Conservation (phyloP, 35 echinoderm and acorn worm genomes). For the Heliocidaris tuberculata region DNA sequence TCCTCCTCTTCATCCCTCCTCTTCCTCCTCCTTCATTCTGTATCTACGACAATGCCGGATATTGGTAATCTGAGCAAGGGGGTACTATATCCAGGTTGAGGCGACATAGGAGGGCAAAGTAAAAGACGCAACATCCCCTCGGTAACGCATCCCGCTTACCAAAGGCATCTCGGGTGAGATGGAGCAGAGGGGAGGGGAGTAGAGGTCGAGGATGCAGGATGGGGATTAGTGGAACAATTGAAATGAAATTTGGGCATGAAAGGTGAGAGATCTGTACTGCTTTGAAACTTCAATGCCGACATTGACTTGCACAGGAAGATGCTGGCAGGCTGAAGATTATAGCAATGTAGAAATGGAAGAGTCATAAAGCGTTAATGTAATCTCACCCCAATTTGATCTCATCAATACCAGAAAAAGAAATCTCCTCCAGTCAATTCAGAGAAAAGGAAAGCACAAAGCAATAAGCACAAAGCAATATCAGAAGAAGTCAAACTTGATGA, state of each 20-base stretch:
- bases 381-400: not conserved
- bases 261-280: not conserved
- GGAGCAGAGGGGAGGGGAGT: not conserved
- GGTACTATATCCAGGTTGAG: not conserved
- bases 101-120: constrained; percentile 5
- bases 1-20: not conserved
- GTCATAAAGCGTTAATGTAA: not conserved
- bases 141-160: not conserved
- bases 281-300: not conserved
- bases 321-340: not conserved
- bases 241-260: not conserved
- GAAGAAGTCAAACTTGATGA: not conserved
- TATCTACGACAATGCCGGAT: not conserved
- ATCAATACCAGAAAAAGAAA: not conserved
- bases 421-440: not conserved
- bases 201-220: not conserved
- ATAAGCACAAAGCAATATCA: not conserved
- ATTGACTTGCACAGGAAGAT: not conserved
- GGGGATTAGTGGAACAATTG: not conserved
- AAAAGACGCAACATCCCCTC: not conserved
- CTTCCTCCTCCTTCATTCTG: not conserved
- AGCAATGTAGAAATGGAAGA: not conserved
- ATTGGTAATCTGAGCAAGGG: constrained; percentile 1
- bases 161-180: not conserved
- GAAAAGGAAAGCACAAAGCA: not conserved